Evolutionary conservation across 92 coral and sea anemone species (phyloP).

Genomic region (Palythoa caribaeorum): DNA sequence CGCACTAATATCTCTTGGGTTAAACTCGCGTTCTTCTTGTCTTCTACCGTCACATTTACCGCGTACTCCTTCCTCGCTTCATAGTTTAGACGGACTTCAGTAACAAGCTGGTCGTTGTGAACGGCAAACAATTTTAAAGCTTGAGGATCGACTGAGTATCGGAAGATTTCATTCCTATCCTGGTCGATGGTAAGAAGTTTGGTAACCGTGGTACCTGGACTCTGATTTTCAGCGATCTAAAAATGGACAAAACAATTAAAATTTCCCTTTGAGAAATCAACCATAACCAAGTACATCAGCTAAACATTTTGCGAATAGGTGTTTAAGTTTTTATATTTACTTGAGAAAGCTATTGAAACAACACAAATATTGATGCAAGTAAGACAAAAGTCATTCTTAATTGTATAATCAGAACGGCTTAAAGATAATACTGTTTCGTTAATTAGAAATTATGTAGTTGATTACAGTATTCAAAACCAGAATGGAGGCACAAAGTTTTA

Average conservation of each 20-base stretch:
- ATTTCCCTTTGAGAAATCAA: neutral
- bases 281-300: neutral
- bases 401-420: too few relatives aligned
- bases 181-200: slow-evolving; percentile 58
- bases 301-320: neutral
- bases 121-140: slow-evolving; percentile 32
- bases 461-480: too few relatives aligned
- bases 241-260: neutral
- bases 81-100: slow-evolving; percentile 65
- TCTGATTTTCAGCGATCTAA: slow-evolving; percentile 68
- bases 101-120: slow-evolving; percentile 54
- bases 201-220: slow-evolving; percentile 62
- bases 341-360: too few relatives aligned
- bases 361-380: too few relatives aligned
- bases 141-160: slow-evolving; percentile 52
- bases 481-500: too few relatives aligned
- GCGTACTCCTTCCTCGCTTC: slow-evolving; percentile 48
- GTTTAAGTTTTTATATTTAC: too few relatives aligned
- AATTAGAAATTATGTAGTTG: too few relatives aligned
- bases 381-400: too few relatives aligned
- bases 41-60: slow-evolving; percentile 63
- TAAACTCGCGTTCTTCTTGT: slow-evolving; percentile 72
- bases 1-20: slow-evolving; percentile 60
- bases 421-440: too few relatives aligned
- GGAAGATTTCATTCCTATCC: slow-evolving; percentile 54